Evolutionary conservation across 2,888 invertebrate species (phyloP).

Genomic region (Digitonthophagus gazella): DNA sequence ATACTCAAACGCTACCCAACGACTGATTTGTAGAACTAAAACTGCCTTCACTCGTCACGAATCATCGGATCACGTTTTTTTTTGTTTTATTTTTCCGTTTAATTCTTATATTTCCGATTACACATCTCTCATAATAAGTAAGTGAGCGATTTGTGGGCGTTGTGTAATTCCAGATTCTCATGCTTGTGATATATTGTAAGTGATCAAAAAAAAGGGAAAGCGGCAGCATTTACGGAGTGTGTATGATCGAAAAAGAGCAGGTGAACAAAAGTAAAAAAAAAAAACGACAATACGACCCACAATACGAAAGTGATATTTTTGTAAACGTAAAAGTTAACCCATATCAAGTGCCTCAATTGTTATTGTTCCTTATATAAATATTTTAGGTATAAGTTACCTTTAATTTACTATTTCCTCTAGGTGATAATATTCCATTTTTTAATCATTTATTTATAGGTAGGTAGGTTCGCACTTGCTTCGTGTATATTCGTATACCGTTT

Average conservation of each 20-base stretch:
- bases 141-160: background rate
- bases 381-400: constrained; percentile 37
- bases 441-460: constrained; percentile 17
- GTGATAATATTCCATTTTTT: constrained; percentile 11
- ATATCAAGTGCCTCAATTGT: constrained; percentile 41
- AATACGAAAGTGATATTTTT: constrained; percentile 37
- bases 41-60: constrained; percentile 22
- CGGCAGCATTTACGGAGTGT: constrained; percentile 26
- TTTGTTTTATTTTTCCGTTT: background rate
- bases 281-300: background rate
- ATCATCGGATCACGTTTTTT: background rate
- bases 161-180: constrained; percentile 24
- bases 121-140: too few species aligned
- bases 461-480: constrained; percentile 26
- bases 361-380: constrained; percentile 38
- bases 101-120: background rate
- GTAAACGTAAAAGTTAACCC: constrained; percentile 38
- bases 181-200: constrained; percentile 26
- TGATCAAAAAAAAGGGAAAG: background rate
- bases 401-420: constrained; percentile 22
- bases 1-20: background rate
- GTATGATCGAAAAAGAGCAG: constrained; percentile 29
- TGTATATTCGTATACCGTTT: background rate
- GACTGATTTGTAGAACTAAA: constrained; percentile 1
- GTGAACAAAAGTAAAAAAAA: constrained; percentile 26